phyloP scores from a whole-genome alignment of 2,797 vertebrate species.

The Chloroceryle amazona region DNA sequence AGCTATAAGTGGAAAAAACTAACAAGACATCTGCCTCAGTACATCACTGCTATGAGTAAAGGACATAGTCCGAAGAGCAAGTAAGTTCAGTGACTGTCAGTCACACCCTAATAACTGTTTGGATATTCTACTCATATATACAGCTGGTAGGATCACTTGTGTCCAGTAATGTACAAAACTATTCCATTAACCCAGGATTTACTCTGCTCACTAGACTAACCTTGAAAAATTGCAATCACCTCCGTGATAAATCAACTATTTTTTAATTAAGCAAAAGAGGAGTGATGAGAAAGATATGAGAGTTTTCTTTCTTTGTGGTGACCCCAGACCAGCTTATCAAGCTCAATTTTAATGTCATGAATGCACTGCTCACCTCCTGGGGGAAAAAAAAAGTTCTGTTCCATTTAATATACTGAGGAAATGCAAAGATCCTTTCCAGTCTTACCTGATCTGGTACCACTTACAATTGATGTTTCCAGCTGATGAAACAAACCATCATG shows the following conservation, averaged over 20 bases:
- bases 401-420: background rate
- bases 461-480: slow-evolving; percentile 81
- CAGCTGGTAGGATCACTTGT: background rate
- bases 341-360: background rate
- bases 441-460: slow-evolving; percentile 86
- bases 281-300: background rate
- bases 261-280: background rate
- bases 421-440: background rate
- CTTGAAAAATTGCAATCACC: background rate
- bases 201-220: background rate
- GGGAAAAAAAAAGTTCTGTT: background rate
- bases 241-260: background rate
- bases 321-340: background rate
- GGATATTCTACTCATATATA: background rate
- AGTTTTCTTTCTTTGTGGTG: background rate
- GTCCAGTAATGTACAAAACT: background rate
- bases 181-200: background rate
- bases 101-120: background rate
- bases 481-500: slow-evolving; percentile 70
- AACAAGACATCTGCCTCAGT: background rate
- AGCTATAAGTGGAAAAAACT: background rate
- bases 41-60: background rate
- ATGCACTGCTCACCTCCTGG: background rate
- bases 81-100: background rate
- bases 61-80: background rate